Evolutionary conservation across 1,140 invertebrate species (phyloP).

Genomic region (Ptiloglossa arizonensis): DNA sequence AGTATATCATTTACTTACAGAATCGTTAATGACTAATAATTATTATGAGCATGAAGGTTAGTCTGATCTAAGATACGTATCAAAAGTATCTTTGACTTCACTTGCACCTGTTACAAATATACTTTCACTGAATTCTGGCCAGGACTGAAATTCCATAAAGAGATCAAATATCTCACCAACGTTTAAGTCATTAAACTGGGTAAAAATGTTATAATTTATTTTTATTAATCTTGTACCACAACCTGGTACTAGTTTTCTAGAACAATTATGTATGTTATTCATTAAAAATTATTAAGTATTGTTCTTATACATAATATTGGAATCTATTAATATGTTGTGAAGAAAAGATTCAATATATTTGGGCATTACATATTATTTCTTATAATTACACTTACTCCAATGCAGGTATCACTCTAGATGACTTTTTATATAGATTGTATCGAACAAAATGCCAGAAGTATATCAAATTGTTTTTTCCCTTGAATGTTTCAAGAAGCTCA

Average conservation of each 20-base stretch:
- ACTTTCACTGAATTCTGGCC: constrained; percentile 75
- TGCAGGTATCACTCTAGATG: constrained; percentile 71
- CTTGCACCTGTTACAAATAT: background rate
- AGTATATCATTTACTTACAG: too few relatives aligned
- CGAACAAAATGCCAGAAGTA: constrained; percentile 77
- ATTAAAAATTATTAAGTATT: constrained; percentile 11
- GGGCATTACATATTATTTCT: too few relatives aligned
- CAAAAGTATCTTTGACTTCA: background rate
- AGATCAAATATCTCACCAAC: constrained; percentile 73
- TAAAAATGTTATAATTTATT: constrained; percentile 77
- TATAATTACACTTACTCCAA: constrained; percentile 75
- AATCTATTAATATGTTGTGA: constrained; percentile 23
- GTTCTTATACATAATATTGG: constrained; percentile 1
- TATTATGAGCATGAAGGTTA: background rate
- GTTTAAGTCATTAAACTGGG: constrained; percentile 77
- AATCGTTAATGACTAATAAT: too few relatives aligned
- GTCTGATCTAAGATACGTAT: too few relatives aligned
- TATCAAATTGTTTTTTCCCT: constrained; percentile 60
- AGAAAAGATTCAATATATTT: constrained; percentile 2
- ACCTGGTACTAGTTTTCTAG: constrained; percentile 78
- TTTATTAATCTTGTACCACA: constrained; percentile 79
- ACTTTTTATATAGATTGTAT: constrained; percentile 61
- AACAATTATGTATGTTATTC: constrained; percentile 22
- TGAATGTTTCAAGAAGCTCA: constrained; percentile 53
- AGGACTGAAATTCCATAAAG: constrained; percentile 76